These are phyloP conservation scores for Acholoe squamosa DNA, from an alignment of 2,888 invertebrate species.

Conservation along the genomic window DNA sequence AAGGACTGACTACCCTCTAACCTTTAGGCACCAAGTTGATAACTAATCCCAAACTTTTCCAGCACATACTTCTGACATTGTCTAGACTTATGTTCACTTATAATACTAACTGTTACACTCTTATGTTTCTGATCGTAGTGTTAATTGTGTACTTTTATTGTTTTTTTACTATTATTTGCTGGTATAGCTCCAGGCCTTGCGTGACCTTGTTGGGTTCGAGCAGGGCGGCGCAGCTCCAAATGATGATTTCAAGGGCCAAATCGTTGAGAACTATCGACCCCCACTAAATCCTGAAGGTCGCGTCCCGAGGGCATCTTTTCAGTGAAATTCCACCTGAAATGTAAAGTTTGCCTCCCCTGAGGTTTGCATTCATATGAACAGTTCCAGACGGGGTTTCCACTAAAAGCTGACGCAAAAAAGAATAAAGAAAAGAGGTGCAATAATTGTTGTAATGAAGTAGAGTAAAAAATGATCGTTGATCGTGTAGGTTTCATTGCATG, in stretches of 20 bases:
- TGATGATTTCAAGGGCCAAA: slow-evolving; percentile 61
- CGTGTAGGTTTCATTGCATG: no score
- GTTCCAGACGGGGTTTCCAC: slow-evolving; percentile 24
- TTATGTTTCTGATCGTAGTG: no score
- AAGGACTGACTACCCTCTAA: not conserved
- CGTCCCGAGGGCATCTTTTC: slow-evolving; percentile 65
- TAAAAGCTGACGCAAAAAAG: not conserved
- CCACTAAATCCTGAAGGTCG: slow-evolving; percentile 65
- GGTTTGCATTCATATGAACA: not conserved
- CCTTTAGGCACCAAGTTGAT: not conserved
- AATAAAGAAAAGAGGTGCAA: no score
- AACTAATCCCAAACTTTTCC: no score
- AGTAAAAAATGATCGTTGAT: no score
- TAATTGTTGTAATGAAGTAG: no score
- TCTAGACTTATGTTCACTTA: no score
- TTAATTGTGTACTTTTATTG: not conserved
- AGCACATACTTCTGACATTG: no score
- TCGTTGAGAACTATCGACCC: slow-evolving; percentile 70
- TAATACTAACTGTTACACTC: no score
- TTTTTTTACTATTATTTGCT: not conserved
- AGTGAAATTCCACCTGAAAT: slow-evolving; percentile 26
- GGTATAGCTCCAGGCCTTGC: slow-evolving; percentile 57
- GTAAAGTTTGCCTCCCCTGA: not conserved
- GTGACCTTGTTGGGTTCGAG: slow-evolving; percentile 50
- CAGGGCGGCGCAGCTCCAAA: not conserved